Evolutionary conservation across 2,888 invertebrate species (phyloP).

Genomic region (Melieria omissa): DNA sequence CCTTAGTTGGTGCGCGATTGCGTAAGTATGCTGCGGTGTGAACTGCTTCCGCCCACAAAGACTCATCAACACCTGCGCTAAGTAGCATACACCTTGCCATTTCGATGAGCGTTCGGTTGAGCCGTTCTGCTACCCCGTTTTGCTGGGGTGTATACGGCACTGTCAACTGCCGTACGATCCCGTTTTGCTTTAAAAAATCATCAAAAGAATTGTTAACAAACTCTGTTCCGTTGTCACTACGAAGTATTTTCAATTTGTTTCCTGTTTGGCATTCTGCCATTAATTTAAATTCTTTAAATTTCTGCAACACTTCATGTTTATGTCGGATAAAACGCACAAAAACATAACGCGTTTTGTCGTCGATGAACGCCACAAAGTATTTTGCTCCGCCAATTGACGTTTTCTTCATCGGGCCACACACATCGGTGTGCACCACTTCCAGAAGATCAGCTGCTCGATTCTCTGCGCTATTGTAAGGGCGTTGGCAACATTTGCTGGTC

Average conservation of each 20-base stretch:
- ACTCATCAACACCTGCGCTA: background rate
- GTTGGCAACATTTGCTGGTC: constrained; percentile 22
- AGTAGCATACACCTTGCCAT: constrained; percentile 14
- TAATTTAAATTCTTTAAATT: constrained; percentile 23
- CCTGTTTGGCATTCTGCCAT: constrained; percentile 32
- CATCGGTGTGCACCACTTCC: constrained; percentile 19
- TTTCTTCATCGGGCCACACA: constrained; percentile 20
- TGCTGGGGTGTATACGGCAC: constrained; percentile 25
- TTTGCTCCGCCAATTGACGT: constrained; percentile 1
- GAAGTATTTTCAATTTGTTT: constrained; percentile 23
- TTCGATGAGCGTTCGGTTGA: constrained; percentile 11
- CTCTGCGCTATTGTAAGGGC: constrained; percentile 15
- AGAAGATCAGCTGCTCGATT: constrained; percentile 13
- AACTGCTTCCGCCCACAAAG: too few relatives aligned
- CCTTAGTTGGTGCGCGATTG: constrained; percentile 9
- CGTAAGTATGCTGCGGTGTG: background rate
- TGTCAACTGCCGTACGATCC: constrained; percentile 12
- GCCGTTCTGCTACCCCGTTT: constrained; percentile 24
- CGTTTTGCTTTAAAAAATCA: constrained; percentile 11
- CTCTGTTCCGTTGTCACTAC: constrained; percentile 23
- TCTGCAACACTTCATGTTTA: constrained; percentile 19
- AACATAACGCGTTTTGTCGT: constrained; percentile 18
- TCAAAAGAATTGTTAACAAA: constrained; percentile 19
- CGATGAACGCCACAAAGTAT: constrained; percentile 15
- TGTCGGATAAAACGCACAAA: constrained; percentile 17